phyloP scores from a whole-genome alignment of 2,888 invertebrate genomes.

The Beris morrisii region DNA sequence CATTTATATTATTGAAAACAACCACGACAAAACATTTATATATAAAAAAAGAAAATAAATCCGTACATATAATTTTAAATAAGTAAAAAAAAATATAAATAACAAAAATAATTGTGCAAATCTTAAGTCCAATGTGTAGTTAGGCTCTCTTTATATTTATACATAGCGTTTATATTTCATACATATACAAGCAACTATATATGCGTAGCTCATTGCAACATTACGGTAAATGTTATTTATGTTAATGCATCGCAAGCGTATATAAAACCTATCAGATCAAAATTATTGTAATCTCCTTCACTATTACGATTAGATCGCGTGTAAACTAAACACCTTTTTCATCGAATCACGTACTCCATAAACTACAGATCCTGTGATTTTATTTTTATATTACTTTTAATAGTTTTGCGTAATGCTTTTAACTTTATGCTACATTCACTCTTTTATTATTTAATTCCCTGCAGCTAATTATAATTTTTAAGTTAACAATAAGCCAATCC shows the following conservation, averaged over 20 bases:
- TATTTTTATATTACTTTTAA: constrained; percentile 8
- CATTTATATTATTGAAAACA: constrained; percentile 21
- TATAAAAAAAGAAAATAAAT: neutral
- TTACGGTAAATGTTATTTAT: neutral
- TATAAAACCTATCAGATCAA: no score
- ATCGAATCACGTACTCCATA: no score
- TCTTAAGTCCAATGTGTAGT: constrained; percentile 37
- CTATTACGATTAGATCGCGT: no score
- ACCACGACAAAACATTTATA: neutral
- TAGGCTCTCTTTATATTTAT: constrained; percentile 39
- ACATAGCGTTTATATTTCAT: constrained; percentile 27
- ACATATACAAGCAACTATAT: constrained; percentile 21
- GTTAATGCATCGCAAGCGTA: no score
- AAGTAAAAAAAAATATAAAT: neutral
- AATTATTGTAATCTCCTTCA: no score
- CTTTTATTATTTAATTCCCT: no score
- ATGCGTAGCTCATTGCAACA: constrained; percentile 1
- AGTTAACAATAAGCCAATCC: no score
- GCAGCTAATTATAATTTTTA: no score
- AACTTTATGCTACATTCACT: no score
- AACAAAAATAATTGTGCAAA: constrained; percentile 32
- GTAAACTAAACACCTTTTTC: no score
- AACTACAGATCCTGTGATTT: constrained; percentile 28
- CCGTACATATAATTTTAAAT: neutral
- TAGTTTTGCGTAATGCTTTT: neutral